Percentiles rank a stretch among this genome's conserved stretches.
phyloP scores from a whole-genome alignment of 2,113 vertebrate genomes.

The Urocolius indicus region DNA sequence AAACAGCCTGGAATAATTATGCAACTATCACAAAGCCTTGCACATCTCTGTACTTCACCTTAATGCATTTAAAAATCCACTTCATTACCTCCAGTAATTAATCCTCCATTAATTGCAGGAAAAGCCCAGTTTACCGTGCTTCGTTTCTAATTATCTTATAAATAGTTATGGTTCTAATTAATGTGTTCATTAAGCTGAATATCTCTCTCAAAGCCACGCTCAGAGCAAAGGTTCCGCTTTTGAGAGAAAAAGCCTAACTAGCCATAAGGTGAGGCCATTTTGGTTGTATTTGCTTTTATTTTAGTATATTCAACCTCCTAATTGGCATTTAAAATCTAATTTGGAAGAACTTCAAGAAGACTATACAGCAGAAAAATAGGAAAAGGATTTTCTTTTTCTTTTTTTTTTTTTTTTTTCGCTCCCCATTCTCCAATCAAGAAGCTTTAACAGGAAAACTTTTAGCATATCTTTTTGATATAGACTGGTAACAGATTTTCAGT shows the following conservation, averaged over 20 bases:
- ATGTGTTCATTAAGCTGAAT: slow-evolving; percentile 99
- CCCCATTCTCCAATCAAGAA: slow-evolving; percentile 77
- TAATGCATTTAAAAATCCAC: slow-evolving; percentile 99
- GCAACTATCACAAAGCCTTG: slow-evolving; percentile 97
- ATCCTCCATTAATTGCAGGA: slow-evolving; percentile 99
- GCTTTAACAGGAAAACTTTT: slow-evolving; percentile 79
- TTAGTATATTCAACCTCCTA: slow-evolving; percentile 99
- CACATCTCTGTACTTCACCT: slow-evolving; percentile 99
- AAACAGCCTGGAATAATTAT: slow-evolving; percentile 99
- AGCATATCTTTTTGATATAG: slow-evolving; percentile 73
- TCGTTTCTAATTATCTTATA: slow-evolving; percentile 99
- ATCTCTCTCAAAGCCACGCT: slow-evolving; percentile 98
- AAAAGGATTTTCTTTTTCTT: slow-evolving; percentile 72
- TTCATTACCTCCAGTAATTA: slow-evolving; percentile 99
- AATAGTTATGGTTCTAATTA: slow-evolving; percentile 99
- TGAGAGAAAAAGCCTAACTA: slow-evolving; percentile 94
- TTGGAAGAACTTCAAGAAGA: slow-evolving; percentile 99
- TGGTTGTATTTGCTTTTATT: slow-evolving; percentile 99
- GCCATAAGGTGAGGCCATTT: slow-evolving; percentile 99
- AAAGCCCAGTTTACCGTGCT: slow-evolving; percentile 99
- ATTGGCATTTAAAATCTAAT: slow-evolving; percentile 99
- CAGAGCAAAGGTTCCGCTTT: slow-evolving; percentile 97
- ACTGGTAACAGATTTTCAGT: slow-evolving; percentile 68
- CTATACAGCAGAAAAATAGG: slow-evolving; percentile 83
- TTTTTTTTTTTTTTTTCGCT: neutral